These are phyloP conservation scores for Zoanthus sociatus DNA, from an alignment of 92 coral and sea anemone species.

Conservation along the genomic window DNA sequence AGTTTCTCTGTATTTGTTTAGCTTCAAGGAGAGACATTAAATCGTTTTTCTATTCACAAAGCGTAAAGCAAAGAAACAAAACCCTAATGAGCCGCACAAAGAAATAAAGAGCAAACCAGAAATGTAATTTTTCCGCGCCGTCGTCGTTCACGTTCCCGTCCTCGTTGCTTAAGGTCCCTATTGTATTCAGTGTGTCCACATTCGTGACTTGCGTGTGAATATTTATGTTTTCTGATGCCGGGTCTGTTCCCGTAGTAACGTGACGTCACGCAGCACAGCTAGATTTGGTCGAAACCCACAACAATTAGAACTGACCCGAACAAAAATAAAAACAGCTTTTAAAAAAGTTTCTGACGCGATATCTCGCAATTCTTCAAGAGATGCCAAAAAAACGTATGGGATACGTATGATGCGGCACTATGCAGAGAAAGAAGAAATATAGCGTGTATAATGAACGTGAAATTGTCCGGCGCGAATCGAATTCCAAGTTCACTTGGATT, in stretches of 20 bases:
- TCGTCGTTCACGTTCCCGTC: no score
- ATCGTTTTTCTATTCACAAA: no score
- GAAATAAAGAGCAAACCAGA: no score
- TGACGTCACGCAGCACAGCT: conserved; percentile 26
- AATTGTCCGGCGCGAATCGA: neutral
- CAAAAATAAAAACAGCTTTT: neutral
- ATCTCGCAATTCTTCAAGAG: neutral
- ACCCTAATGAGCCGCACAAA: no score
- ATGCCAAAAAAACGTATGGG: neutral
- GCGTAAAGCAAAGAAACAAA: no score
- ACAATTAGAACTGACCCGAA: conserved; percentile 8
- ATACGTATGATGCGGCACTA: neutral
- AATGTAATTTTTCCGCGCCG: no score
- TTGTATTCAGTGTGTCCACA: no score
- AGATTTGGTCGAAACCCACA: neutral
- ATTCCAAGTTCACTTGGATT: conserved; percentile 29
- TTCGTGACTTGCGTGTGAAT: neutral
- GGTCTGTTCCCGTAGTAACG: conserved; percentile 27
- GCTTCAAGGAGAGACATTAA: no score
- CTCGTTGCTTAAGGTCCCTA: no score
- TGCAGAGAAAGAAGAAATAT: conserved; percentile 12
- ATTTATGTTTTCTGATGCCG: neutral
- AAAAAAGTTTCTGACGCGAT: neutral
- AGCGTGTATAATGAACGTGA: conserved; percentile 2
- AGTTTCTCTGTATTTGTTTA: no score